phyloP scores from a whole-genome alignment of 2,888 invertebrate genomes.

The Polymixis lichenea region DNA sequence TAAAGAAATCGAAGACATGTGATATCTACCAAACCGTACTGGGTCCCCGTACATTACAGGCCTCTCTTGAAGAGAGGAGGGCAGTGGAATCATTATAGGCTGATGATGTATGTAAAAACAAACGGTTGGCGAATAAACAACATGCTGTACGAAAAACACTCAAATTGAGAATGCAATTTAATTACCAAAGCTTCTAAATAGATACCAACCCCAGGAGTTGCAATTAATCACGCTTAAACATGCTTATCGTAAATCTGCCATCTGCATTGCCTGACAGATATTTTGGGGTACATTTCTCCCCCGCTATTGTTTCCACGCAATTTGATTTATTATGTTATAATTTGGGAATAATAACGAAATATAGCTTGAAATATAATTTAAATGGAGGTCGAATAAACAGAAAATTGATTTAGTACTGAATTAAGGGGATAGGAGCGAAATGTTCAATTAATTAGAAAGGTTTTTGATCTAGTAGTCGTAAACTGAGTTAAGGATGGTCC shows the following conservation, averaged over 20 bases:
- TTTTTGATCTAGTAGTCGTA: neutral
- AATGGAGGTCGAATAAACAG: constrained; percentile 22
- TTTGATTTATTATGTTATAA: constrained; percentile 58
- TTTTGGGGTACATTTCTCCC: constrained; percentile 33
- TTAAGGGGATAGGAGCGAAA: neutral
- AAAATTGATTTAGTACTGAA: constrained; percentile 16
- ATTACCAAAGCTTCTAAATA: constrained; percentile 25
- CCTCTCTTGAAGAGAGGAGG: no score
- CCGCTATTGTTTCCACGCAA: constrained; percentile 37
- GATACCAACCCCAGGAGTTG: constrained; percentile 10
- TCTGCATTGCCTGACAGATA: constrained; percentile 48
- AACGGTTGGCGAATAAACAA: neutral
- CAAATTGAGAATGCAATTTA: constrained; percentile 12
- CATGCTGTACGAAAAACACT: neutral
- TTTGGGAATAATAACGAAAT: constrained; percentile 51
- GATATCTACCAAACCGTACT: no score
- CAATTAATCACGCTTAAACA: constrained; percentile 52
- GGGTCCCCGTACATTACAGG: no score
- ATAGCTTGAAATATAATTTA: constrained; percentile 40
- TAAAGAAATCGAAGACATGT: no score
- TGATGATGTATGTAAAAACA: neutral
- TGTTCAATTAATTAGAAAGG: constrained; percentile 7
- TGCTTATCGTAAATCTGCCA: constrained; percentile 55
- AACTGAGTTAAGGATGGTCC: neutral
- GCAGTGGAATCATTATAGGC: no score